Evolutionary conservation across 1,140 invertebrate species (phyloP), one percentile per base, ranked within the genome.

Genomic region (Temnothorax longispinosus): DNA sequence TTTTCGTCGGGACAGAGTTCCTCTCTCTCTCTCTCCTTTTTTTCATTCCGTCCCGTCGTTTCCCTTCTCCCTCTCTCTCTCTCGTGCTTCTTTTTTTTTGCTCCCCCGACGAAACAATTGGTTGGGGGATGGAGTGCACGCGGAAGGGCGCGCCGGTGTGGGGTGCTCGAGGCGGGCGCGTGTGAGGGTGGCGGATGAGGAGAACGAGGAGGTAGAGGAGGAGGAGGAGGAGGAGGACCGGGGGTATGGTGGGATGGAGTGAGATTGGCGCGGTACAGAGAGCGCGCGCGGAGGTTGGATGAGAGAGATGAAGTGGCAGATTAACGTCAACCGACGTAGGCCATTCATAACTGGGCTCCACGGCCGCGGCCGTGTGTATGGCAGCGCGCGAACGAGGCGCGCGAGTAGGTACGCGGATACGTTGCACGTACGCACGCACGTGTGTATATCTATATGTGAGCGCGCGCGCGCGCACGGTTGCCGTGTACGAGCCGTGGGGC

Each of bases 311-410:
- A 91, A 91, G 91, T 91, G 91, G 88, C 90, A 91, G 91, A 91
- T 91, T 91, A 91, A 91, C 91, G 90, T 91, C 88, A 91, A 91
- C 90, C 90, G 90, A 91, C 90, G 90, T 91, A 85, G 91, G 74
- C 90, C 91, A 91, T 91, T 91, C 91, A 91, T 91, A 91, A 91
- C 91, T 85, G 90, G 86, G 65, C 78, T 91, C 87, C 74, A 72
- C 67, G 50, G 72, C 76, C 64, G 71, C 62, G 58, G 69, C 58
- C 52, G 65, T 60, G 58, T 77, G 77, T 76, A 87, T 60, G 80
- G 62, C 62, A 89, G 71, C 65, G 60, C 50, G 47, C 64, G 65
- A 60, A 62, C 77, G 62, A 58, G 35, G 52, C n/a, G 27, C 41
- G 35, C 27, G 21, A 21, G n/a, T 18, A 44, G 15, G 11, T 35